phyloP scores from a whole-genome alignment of 1,140 invertebrate species.

The Meloidogyne hapla region DNA sequence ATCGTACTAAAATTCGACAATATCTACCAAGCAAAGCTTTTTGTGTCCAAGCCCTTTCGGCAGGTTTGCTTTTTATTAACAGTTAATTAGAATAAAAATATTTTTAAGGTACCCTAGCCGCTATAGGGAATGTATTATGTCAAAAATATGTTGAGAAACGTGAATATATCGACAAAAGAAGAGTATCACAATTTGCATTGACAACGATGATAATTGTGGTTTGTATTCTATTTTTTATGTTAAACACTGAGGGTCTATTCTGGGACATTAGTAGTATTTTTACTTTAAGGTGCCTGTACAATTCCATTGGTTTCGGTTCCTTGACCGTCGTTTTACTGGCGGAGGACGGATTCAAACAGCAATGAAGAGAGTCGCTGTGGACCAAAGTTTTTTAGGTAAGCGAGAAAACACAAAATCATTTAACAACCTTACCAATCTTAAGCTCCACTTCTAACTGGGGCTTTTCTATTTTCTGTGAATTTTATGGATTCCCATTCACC shows the following conservation, averaged over 20 bases:
- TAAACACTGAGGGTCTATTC: too few relatives aligned
- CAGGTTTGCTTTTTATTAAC: slow-evolving; percentile 9
- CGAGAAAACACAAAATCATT: slow-evolving; percentile 14
- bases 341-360: slow-evolving; percentile 30
- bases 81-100: neutral
- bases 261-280: too few relatives aligned
- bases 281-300: slow-evolving; percentile 34
- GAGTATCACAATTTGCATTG: slow-evolving; percentile 34
- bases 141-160: slow-evolving; percentile 37
- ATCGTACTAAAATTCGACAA: neutral
- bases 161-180: slow-evolving; percentile 17
- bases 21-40: slow-evolving; percentile 31
- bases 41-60: slow-evolving; percentile 24
- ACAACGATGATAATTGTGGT: slow-evolving; percentile 36
- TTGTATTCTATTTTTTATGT: slow-evolving; percentile 7
- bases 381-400: slow-evolving; percentile 35
- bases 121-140: slow-evolving; percentile 37
- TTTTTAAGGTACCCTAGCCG: slow-evolving; percentile 32
- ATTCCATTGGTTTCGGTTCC: slow-evolving; percentile 45
- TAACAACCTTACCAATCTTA: neutral
- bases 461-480: slow-evolving; percentile 42
- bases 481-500: slow-evolving; percentile 32
- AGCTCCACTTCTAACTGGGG: slow-evolving; percentile 6
- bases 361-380: slow-evolving; percentile 33
- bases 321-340: slow-evolving; percentile 19